Percentiles rank a stretch among this genome's conserved stretches.
These are phyloP conservation scores for Tholera decimalis DNA, from an alignment of 2,888 invertebrate species.

Conservation along the genomic window DNA sequence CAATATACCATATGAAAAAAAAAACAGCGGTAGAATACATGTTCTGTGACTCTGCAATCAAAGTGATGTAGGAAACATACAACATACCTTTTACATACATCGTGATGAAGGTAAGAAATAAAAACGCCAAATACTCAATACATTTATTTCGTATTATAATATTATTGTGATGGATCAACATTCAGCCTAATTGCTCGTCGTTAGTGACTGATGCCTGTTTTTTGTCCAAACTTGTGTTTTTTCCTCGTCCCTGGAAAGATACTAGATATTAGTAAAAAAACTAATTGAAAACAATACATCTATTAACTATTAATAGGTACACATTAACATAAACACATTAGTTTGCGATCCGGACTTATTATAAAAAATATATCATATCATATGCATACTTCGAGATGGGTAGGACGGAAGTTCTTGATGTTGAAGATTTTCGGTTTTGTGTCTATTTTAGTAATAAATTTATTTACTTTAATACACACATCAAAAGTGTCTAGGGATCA, in stretches of 20 bases:
- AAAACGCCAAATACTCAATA: slow-evolving; percentile 29
- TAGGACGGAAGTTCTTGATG: slow-evolving; percentile 15
- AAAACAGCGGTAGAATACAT: not conserved
- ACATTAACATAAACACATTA: not conserved
- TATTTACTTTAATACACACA: too few species aligned
- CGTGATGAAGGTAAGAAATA: slow-evolving; percentile 35
- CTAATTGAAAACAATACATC: slow-evolving; percentile 30
- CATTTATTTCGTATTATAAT: slow-evolving; percentile 30
- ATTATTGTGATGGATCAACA: slow-evolving; percentile 22
- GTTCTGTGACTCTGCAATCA: not conserved
- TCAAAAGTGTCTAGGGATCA: too few species aligned
- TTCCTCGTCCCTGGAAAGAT: slow-evolving; percentile 54
- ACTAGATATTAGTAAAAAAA: slow-evolving; percentile 37
- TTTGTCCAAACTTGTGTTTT: slow-evolving; percentile 41
- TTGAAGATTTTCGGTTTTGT: not conserved
- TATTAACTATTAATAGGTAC: not conserved
- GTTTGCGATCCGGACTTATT: not conserved
- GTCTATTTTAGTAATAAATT: not conserved
- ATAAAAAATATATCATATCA: not conserved
- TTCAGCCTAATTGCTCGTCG: slow-evolving; percentile 43
- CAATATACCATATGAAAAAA: not conserved
- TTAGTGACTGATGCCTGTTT: slow-evolving; percentile 46
- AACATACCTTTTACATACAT: slow-evolving; percentile 31
- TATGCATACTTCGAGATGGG: too few species aligned
- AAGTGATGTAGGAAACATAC: not conserved